Evolutionary conservation across 2,888 invertebrate genomes (phyloP), one percentile per base, ranked within the genome.

Genomic region (Anoplius nigerrimus): DNA sequence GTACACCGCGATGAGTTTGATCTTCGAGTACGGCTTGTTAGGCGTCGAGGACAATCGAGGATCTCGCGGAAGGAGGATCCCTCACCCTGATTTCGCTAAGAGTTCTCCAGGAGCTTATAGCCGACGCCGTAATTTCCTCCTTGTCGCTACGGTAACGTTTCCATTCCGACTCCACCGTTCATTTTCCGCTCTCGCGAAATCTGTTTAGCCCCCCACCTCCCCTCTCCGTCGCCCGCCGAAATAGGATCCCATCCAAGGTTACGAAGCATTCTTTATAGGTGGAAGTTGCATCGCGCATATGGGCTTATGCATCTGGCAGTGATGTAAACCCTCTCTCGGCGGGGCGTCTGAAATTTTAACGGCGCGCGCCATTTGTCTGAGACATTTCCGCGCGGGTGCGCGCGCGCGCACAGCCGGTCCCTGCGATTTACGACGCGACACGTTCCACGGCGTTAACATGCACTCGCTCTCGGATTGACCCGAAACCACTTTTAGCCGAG

Each of bases 251-350:
- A n/a, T 52, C 42, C 58, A 60, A 61, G 54, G 68, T 62, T 62
- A 63, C 53, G 55, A 61, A 60, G 63, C 58, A 34, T 34, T 34
- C 34, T 34, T 34, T 34, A 34, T 6, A 34, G 34, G 1, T 34
- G 34, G 6, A 34, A 11, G 11, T 34, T 34, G 34, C 34, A 34
- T 15, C 27, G 52, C 22, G 46, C 16, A 34, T 52, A 34, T 11
- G 48, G 51, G 43, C 60, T 55, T 42, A 24, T 62, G 62, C 63
- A 67, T 73, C 70, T 73, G 71, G 67, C 69, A 62, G 69, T 67
- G 73, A 74, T 66, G 61, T 63, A 63, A 68, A 71, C 69, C 61
- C 60, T 66, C 51, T 71, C 66, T n/a, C n/a, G n/a, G n/a, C 58
- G 71, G 52, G 65, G 54, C 48, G 64, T 66, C 64, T 66, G 68